A percentile compares a stretch with the other conserved stretches of the same genome.
phyloP scores from a whole-genome alignment of 1,140 invertebrate species.

The Centruroides vittatus region DNA sequence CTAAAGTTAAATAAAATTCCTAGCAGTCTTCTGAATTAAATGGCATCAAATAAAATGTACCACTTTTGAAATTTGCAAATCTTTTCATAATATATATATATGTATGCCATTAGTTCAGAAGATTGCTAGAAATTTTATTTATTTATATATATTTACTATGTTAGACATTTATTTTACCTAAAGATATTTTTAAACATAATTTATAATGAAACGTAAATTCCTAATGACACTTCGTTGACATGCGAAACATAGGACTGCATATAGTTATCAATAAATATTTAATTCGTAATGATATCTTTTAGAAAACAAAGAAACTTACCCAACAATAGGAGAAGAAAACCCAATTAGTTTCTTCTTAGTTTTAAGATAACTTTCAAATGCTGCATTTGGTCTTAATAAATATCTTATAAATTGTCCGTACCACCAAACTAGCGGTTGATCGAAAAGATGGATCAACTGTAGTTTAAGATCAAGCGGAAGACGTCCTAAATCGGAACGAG shows the following conservation, averaged over 20 bases:
- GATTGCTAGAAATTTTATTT: no score
- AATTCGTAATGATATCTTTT: no score
- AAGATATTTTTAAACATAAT: neutral
- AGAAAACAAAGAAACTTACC: slow-evolving; percentile 25
- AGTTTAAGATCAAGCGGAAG: slow-evolving; percentile 4
- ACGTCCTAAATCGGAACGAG: neutral
- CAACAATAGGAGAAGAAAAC: slow-evolving; percentile 77
- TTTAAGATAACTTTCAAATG: slow-evolving; percentile 53
- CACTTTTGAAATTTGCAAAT: no score
- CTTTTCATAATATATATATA: neutral
- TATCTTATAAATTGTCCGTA: slow-evolving; percentile 88
- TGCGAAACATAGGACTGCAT: neutral
- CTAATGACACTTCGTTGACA: neutral
- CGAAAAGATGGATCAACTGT: slow-evolving; percentile 51
- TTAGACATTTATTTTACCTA: neutral
- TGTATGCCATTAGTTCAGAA: no score
- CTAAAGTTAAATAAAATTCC: no score
- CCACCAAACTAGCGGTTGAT: slow-evolving; percentile 95
- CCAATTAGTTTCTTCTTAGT: slow-evolving; percentile 56
- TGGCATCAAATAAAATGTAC: no score
- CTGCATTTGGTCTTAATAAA: slow-evolving; percentile 59
- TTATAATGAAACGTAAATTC: neutral
- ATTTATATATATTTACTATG: neutral
- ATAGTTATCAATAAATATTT: no score
- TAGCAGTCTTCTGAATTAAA: no score